Evolutionary conservation across 2,888 invertebrate species (phyloP).

Genomic region (Stegana nigrithorax): DNA sequence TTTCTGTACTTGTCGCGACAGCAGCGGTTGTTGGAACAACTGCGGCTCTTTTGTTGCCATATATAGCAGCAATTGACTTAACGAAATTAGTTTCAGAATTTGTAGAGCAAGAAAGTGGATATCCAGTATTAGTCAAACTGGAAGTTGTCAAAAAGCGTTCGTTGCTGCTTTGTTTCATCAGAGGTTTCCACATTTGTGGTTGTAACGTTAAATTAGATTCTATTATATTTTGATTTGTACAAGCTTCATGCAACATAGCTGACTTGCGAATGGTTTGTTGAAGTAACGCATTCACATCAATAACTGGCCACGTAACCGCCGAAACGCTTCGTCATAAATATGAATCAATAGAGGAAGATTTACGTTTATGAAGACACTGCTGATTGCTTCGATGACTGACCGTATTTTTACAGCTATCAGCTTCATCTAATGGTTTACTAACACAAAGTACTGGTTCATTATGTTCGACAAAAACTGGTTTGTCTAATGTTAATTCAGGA

Average conservation of each 20-base stretch:
- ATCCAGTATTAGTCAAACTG: no score
- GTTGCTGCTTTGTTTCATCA: constrained; percentile 50
- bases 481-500: no score
- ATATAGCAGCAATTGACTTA: constrained; percentile 59
- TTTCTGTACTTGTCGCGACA: constrained; percentile 30
- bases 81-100: constrained; percentile 62
- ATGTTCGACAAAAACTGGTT: no score
- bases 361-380: constrained; percentile 58
- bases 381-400: constrained; percentile 62
- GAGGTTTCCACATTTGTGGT: constrained; percentile 20
- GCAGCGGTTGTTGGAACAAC: constrained; percentile 45
- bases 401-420: constrained; percentile 35
- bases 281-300: constrained; percentile 67
- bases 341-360: constrained; percentile 53
- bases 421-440: constrained; percentile 10
- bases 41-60: no score
- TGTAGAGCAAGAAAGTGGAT: constrained; percentile 64
- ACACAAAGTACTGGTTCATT: constrained; percentile 14
- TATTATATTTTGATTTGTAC: no score
- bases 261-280: constrained; percentile 67
- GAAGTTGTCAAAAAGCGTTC: no score
- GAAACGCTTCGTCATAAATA: constrained; percentile 70
- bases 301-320: constrained; percentile 70
- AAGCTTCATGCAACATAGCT: constrained; percentile 64
- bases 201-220: neutral